Evolutionary conservation across 1,140 invertebrate species (phyloP), one percentile per base, ranked within the genome.

Genomic region (Drosophila parabipectinata): DNA sequence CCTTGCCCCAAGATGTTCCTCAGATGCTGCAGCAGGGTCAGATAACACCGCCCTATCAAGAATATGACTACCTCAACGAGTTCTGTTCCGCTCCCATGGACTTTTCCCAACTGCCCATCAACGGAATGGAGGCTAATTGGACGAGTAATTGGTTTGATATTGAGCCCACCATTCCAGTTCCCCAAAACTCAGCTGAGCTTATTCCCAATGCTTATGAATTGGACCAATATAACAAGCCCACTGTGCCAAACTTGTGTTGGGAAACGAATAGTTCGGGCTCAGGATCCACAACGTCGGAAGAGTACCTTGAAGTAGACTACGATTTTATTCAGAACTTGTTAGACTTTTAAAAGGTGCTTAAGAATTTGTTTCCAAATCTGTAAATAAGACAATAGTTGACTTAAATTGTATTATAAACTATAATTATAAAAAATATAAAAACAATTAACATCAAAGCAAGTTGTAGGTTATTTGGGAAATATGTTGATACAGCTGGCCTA

Each of bases 321-420:
- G 83, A 88, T 21, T 88, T 79, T 28, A 58, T 88, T 10, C 76
- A 88, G n/a, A 63, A 79, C 48, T 71, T 88, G 51, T 50, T 88
- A 37, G 61, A 83, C 15, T 50, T 60, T 45, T 72, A 45, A 73
- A 53, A 0, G 0, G 0, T n/a, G 4, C 10, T 44, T 34, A 12
- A 1, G 6, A 2, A n/a, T 8, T 37, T 1, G n/a, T n/a, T 15
- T 9, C 12, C 9, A 24, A 21, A 9, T 1, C 3, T 37, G 21
- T 55, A 45, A 1, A 45, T 53, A 44, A 10, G 7, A 21, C 1
- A 9, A 50, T 14, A 50, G 21, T 26, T 15, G 9, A 18, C 51
- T 8, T 37, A 4, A 21, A 24, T 30, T 30, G 30, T 68, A 34
- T 4, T 30, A 45, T 12, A 15, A 15, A 37, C 12, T 44, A 2